Conservation (phyloP, 1,140 invertebrate species). For the Philopotamus ludificatus region DNA sequence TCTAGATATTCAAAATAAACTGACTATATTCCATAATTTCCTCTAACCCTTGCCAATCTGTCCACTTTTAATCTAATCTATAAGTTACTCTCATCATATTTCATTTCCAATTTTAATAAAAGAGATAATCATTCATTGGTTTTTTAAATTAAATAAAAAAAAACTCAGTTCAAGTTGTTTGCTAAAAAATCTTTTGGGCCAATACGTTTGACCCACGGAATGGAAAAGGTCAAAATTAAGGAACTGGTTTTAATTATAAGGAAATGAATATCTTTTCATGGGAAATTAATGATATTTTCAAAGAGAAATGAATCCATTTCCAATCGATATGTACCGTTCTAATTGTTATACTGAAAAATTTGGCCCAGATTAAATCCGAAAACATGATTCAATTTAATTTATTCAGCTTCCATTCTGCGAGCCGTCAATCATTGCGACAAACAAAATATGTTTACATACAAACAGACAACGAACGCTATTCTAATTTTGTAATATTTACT, state of each 20-base stretch:
- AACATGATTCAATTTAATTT: not conserved
- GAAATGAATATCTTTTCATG: no score
- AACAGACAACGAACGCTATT: not conserved
- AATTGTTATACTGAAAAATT: no score
- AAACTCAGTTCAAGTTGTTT: no score
- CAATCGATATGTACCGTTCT: not conserved
- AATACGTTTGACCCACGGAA: no score
- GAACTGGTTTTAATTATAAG: no score
- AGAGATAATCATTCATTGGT: no score
- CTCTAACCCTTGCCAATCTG: not conserved
- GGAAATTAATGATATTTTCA: not conserved
- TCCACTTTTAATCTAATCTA: not conserved
- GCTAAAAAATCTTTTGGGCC: no score
- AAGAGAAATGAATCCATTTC: not conserved
- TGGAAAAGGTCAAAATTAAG: no score
- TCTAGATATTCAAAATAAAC: not conserved
- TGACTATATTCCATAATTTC: conserved; percentile 10
- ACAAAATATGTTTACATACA: not conserved
- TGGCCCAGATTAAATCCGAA: no score
- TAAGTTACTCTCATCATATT: not conserved
- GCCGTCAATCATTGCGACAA: not conserved
- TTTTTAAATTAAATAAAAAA: no score
- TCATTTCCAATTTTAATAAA: no score
- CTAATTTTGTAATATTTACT: not conserved
- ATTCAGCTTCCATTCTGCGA: not conserved